Evolutionary conservation across 2,797 vertebrate species (phyloP).

Genomic region (Myotis vivesi): DNA sequence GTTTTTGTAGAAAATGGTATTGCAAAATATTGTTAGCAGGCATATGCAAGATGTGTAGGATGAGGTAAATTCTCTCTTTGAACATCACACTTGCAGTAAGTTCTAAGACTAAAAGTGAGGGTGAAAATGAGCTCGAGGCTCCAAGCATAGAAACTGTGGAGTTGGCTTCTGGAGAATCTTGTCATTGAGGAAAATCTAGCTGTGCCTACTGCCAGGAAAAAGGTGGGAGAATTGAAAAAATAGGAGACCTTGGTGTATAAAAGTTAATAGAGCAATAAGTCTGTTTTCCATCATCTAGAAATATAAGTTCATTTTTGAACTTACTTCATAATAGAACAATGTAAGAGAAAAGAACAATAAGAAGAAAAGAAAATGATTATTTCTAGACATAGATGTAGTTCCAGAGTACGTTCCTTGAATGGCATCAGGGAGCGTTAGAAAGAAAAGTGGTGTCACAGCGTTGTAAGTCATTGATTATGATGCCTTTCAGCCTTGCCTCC

Average conservation of each 20-base stretch:
- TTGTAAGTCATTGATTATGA: background rate
- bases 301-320: background rate
- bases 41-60: background rate
- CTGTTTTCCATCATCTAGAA: background rate
- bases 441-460: background rate
- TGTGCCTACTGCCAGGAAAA: background rate
- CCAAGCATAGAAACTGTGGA: background rate
- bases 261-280: background rate
- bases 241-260: background rate
- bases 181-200: background rate
- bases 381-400: background rate
- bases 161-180: background rate
- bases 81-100: background rate
- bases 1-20: background rate
- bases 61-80: background rate
- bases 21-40: constrained; percentile 4
- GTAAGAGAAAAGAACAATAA: background rate
- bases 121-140: background rate
- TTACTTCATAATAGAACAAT: background rate
- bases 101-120: background rate
- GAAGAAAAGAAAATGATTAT: background rate
- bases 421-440: background rate
- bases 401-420: background rate
- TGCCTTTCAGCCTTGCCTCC: background rate
- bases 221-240: background rate